phyloP scores from a whole-genome alignment of 35 echinoderm and acorn worm species.

The Anneissia japonica region DNA sequence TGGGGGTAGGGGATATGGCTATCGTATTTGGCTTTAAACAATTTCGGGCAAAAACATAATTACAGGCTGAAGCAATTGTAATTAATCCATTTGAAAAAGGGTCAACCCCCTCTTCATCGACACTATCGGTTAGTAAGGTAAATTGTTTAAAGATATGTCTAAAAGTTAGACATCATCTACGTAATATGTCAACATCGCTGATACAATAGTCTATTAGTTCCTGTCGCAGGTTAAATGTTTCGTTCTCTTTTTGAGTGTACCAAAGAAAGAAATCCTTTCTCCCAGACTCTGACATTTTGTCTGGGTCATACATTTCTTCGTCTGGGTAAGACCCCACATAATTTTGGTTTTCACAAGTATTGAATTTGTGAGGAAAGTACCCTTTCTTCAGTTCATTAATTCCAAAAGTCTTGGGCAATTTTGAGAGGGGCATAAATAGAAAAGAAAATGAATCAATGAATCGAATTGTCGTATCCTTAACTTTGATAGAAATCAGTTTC shows the following conservation, averaged over 20 bases:
- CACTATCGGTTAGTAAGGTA: background rate
- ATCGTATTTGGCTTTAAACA: background rate
- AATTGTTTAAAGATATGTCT: slow-evolving; percentile 25
- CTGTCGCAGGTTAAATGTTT: slow-evolving; percentile 10
- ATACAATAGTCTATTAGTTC: slow-evolving; percentile 25
- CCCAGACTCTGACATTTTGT: slow-evolving; percentile 8
- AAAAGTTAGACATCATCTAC: slow-evolving; percentile 14
- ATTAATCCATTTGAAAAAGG: background rate
- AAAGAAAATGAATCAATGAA: slow-evolving; percentile 38
- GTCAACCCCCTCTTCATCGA: background rate
- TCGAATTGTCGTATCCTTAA: background rate
- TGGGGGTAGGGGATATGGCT: background rate
- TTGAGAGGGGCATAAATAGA: slow-evolving; percentile 20
- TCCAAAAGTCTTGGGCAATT: slow-evolving; percentile 49
- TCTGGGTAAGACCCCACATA: slow-evolving; percentile 50
- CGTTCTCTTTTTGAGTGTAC: slow-evolving; percentile 5
- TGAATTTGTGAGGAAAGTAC: slow-evolving; percentile 57
- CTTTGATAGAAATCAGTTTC: slow-evolving; percentile 11
- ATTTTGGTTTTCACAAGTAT: slow-evolving; percentile 31
- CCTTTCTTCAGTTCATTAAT: slow-evolving; percentile 45
- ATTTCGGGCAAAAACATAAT: slow-evolving; percentile 9
- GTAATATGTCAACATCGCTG: slow-evolving; percentile 33
- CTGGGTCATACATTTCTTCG: slow-evolving; percentile 3
- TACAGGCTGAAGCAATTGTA: slow-evolving; percentile 13
- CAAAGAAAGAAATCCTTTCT: slow-evolving; percentile 15